Percentiles rank a stretch among this genome's conserved stretches.
Evolutionary conservation across 1,140 invertebrate species (phyloP).

Genomic region (Heterodera carotae): DNA sequence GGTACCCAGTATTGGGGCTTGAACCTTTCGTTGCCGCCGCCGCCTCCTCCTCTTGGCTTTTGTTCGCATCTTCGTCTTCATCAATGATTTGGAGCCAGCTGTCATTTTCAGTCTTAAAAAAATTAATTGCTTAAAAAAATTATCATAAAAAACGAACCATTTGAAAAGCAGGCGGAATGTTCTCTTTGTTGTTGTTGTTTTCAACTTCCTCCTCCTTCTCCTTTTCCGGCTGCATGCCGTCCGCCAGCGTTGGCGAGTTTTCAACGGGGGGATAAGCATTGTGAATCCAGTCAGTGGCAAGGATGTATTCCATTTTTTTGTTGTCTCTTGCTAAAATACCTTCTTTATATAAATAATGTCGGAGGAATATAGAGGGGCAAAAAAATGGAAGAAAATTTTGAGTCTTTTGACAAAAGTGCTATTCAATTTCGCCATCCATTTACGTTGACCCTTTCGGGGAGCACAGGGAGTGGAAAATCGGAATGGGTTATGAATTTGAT

Average conservation of each 20-base stretch:
- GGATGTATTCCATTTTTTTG: not conserved
- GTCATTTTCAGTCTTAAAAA: too few species aligned
- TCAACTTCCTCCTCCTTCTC: not conserved
- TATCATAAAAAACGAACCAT: too few species aligned
- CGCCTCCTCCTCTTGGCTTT: not conserved
- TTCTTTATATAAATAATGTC: not conserved
- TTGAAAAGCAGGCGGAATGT: too few species aligned
- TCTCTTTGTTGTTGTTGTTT: too few species aligned
- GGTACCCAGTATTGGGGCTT: not conserved
- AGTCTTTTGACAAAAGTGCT: not conserved
- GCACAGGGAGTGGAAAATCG: conserved; percentile 39
- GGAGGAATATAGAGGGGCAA: not conserved
- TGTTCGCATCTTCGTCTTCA: not conserved
- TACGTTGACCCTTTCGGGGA: conserved; percentile 36
- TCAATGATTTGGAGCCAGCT: not conserved
- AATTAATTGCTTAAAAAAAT: too few species aligned
- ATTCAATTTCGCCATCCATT: conserved; percentile 33
- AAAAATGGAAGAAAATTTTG: conserved; percentile 1
- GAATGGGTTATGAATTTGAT: conserved; percentile 31
- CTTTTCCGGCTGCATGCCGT: not conserved
- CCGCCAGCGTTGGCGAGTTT: too few species aligned
- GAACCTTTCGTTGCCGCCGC: not conserved
- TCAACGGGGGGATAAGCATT: not conserved
- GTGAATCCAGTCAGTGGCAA: not conserved
- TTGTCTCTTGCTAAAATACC: too few species aligned